A percentile compares a stretch with the other conserved stretches of the same genome.
These are phyloP conservation scores for Cryptocheilus praepositus DNA, from an alignment of 2,888 invertebrate genomes.

Conservation along the genomic window DNA sequence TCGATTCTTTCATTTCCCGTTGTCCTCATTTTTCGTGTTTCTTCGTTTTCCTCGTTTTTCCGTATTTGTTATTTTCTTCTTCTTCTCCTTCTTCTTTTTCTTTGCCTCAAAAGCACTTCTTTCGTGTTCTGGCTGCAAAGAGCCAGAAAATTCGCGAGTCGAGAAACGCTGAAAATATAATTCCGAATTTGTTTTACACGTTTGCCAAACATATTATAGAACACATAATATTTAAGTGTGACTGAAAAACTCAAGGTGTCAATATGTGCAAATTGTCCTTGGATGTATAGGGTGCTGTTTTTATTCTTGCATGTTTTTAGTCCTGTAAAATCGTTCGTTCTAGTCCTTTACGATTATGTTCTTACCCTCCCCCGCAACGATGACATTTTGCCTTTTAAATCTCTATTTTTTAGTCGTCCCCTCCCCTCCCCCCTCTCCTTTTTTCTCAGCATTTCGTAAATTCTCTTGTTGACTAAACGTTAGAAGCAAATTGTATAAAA, in stretches of 20 bases:
- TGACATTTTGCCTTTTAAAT: background rate
- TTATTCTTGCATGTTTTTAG: background rate
- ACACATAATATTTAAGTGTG: background rate
- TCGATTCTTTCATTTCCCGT: too few relatives aligned
- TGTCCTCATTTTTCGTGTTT: too few relatives aligned
- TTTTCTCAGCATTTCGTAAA: conserved; percentile 27
- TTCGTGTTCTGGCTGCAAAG: too few relatives aligned
- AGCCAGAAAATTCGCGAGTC: background rate
- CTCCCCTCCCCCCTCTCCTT: background rate
- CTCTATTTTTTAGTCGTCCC: background rate
- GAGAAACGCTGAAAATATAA: too few relatives aligned
- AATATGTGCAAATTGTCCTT: background rate
- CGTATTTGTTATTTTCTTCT: too few relatives aligned
- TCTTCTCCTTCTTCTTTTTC: too few relatives aligned
- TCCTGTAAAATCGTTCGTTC: conserved; percentile 2
- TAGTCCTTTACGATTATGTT: conserved; percentile 2
- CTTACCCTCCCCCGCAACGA: background rate
- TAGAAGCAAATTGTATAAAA: conserved; percentile 26
- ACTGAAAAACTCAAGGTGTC: conserved; percentile 10
- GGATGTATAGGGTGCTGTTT: conserved; percentile 4
- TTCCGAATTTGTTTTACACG: too few relatives aligned
- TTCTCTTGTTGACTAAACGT: conserved; percentile 15
- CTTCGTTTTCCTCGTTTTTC: too few relatives aligned
- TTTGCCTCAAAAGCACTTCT: too few relatives aligned
- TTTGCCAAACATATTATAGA: too few relatives aligned